These are phyloP conservation scores for Fissipunctia ypsillon DNA, from an alignment of 2,888 invertebrate genomes.

Conservation along the genomic window DNA sequence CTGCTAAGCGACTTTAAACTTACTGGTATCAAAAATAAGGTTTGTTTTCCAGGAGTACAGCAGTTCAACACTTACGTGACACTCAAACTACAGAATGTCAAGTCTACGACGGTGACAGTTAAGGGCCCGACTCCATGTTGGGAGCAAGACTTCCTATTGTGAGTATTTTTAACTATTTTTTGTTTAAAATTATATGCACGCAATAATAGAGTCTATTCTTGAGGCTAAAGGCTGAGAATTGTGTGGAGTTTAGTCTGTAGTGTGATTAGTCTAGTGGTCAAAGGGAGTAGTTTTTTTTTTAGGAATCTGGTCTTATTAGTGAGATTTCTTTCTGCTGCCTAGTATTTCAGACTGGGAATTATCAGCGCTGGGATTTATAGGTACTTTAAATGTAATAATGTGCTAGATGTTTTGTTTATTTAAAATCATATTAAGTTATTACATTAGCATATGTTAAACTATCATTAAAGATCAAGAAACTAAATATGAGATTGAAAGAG, in stretches of 20 bases:
- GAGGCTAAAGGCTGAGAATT: constrained; percentile 22
- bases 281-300: constrained; percentile 10
- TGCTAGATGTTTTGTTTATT: neutral
- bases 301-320: constrained; percentile 45
- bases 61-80: constrained; percentile 99
- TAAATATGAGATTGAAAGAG: neutral
- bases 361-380: neutral
- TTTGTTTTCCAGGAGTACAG: constrained; percentile 91
- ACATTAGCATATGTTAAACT: neutral
- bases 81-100: constrained; percentile 99
- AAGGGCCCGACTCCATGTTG: constrained; percentile 99
- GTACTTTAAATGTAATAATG: neutral
- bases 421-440: neutral
- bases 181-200: constrained; percentile 32
- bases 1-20: constrained; percentile 40
- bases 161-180: constrained; percentile 90
- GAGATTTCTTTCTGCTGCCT: constrained; percentile 17
- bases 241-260: constrained; percentile 21
- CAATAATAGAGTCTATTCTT: constrained; percentile 34
- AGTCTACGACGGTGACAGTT: constrained; percentile 98
- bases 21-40: constrained; percentile 38
- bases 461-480: neutral
- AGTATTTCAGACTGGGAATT: constrained; percentile 23
- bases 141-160: constrained; percentile 99
- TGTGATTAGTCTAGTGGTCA: constrained; percentile 1